Base-by-base conservation (phyloP, 1,140 invertebrate genomes). In the Drosophila sechellia region DNA sequence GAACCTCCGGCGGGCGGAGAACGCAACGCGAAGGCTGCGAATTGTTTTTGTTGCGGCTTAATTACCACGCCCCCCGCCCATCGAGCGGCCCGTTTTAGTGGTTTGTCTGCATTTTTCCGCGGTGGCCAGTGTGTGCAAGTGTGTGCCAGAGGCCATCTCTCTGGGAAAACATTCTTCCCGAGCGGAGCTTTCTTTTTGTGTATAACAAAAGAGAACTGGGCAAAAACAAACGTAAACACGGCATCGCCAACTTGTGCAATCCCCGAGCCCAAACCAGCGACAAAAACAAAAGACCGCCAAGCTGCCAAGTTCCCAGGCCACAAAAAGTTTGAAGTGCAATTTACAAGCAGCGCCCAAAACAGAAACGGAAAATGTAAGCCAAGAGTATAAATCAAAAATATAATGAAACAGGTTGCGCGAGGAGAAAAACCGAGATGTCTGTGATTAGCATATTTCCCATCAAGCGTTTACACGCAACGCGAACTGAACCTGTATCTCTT, bases 371-470 rank as follows among this genome's bases (percentile, higher is more conserved):
- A 75, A 57, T 76, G 83, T 87, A 89, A 87, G 84, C 83, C 84
- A 84, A 86, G 59, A 68, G 80, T 83, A 89, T 89, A 87, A 89
- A 87, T 87, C 79, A 87, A 70, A 77, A 77, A 60, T 77, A 68
- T 68, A 54, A 77, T 72, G 84, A 87, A 87, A 87, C 83, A 79
- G 79, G 83, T 87, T 87, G 77, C 79, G 71, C 75, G 49, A 79
- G 54, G 64, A 70, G 64, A 59, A 59, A 64, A 80, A 59, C 61
- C 75, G 46, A 80, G 72, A 58, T 74, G 75, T 31, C 31, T 85
- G 69, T 81, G 74, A 89, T 87, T 87, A 83, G 83, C 83, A 87
- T 87, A 87, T 89, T 87, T 87, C 83, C 84, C 83, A 87, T 87
- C 83, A 76, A 85, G 65, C 76, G 78, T 84, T 84, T 85, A 85